A percentile compares a stretch with the other conserved stretches of the same genome.
These are phyloP conservation scores for Oxyscelio sp. DNA, from an alignment of 2,888 invertebrate genomes.

Conservation along the genomic window DNA sequence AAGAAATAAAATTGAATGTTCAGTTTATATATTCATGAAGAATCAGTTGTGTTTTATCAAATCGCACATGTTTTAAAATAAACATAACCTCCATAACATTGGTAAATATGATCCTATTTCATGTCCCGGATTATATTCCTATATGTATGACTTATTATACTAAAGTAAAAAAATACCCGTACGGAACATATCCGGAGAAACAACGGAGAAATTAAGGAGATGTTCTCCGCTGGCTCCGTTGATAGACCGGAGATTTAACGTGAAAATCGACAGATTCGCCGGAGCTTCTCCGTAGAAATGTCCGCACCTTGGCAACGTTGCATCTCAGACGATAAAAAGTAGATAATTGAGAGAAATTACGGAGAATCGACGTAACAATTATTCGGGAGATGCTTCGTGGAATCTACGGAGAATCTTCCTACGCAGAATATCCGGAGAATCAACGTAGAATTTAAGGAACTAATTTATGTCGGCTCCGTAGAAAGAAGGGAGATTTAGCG, in stretches of 20 bases:
- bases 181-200: slow-evolving; percentile 14
- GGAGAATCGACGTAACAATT: slow-evolving; percentile 11
- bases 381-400: neutral
- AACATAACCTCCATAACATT: too few species aligned
- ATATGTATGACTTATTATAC: too few species aligned
- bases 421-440: neutral
- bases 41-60: too few species aligned
- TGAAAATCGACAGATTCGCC: slow-evolving; percentile 14
- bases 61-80: too few species aligned
- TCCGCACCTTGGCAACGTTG: slow-evolving; percentile 15
- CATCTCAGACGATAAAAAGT: slow-evolving; percentile 10
- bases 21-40: too few species aligned
- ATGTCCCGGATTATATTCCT: too few species aligned
- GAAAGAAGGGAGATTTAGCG: neutral
- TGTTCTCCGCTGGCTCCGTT: slow-evolving; percentile 16
- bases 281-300: slow-evolving; percentile 15
- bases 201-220: slow-evolving; percentile 14
- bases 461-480: neutral
- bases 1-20: too few species aligned
- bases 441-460: neutral
- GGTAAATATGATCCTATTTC: too few species aligned
- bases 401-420: slow-evolving; percentile 14
- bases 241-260: slow-evolving; percentile 14
- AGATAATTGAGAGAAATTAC: slow-evolving; percentile 1
- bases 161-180: neutral